A percentile compares a stretch with the other conserved stretches of the same genome.
These are phyloP conservation scores for Ennomos quercinarius DNA, from an alignment of 2,888 invertebrate species.

Conservation along the genomic window DNA sequence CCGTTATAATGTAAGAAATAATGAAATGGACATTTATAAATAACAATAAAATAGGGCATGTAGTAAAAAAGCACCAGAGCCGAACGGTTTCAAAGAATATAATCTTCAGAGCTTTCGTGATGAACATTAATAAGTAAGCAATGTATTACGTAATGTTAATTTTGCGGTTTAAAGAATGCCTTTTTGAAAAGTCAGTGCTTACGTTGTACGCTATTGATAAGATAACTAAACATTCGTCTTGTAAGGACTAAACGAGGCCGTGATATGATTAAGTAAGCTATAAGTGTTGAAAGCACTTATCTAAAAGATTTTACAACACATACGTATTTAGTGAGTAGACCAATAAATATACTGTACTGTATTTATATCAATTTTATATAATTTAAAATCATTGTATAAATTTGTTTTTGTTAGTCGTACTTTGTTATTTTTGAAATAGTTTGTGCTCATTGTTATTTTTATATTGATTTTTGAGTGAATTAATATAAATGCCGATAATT, in stretches of 20 bases:
- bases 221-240: slow-evolving; percentile 51
- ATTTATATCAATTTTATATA: slow-evolving; percentile 30
- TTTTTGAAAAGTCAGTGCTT: slow-evolving; percentile 40
- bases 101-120: slow-evolving; percentile 32
- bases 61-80: slow-evolving; percentile 16
- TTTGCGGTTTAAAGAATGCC: slow-evolving; percentile 39
- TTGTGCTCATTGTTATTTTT: no score
- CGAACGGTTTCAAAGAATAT: slow-evolving; percentile 33
- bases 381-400: background rate
- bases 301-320: slow-evolving; percentile 62
- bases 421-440: no score
- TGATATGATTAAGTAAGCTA: slow-evolving; percentile 73
- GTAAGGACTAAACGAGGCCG: slow-evolving; percentile 71
- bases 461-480: background rate
- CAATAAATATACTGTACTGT: slow-evolving; percentile 31
- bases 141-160: slow-evolving; percentile 29
- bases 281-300: slow-evolving; percentile 69
- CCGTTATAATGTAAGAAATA: slow-evolving; percentile 5
- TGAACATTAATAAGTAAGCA: slow-evolving; percentile 30
- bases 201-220: slow-evolving; percentile 46
- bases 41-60: slow-evolving; percentile 5
- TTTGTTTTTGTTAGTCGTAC: no score
- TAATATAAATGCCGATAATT: no score
- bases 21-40: slow-evolving; percentile 16
- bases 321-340: slow-evolving; percentile 59